A percentile compares a stretch with the other conserved stretches of the same genome.
Conservation (phyloP, 1,140 invertebrate genomes). For the Bombyx mori region ASM3026992v2 NC_085114.1:8954001-8954500, state of each 20-base stretch:
- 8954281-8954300: slow-evolving; percentile 14
- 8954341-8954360: neutral
- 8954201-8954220: slow-evolving; percentile 4
- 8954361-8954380: neutral
- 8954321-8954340: slow-evolving; percentile 8
- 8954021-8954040: slow-evolving; percentile 32
- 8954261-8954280: slow-evolving; percentile 14
- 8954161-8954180: slow-evolving; percentile 16
- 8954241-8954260: slow-evolving; percentile 12
- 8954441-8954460: no score
- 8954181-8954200: slow-evolving; percentile 10
- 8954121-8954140: slow-evolving; percentile 6
- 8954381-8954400: neutral
- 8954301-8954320: slow-evolving; percentile 9
- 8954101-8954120: slow-evolving; percentile 24
- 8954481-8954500: no score
- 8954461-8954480: no score
- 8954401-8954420: no score
- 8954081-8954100: slow-evolving; percentile 23
- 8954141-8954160: slow-evolving; percentile 1
- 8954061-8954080: slow-evolving; percentile 28
- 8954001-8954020: slow-evolving; percentile 15
- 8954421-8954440: no score
- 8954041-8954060: slow-evolving; percentile 26
- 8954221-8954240: slow-evolving; percentile 10